These are phyloP conservation scores for Tholera decimalis DNA, from an alignment of 2,888 invertebrate genomes.

Conservation along the genomic window DNA sequence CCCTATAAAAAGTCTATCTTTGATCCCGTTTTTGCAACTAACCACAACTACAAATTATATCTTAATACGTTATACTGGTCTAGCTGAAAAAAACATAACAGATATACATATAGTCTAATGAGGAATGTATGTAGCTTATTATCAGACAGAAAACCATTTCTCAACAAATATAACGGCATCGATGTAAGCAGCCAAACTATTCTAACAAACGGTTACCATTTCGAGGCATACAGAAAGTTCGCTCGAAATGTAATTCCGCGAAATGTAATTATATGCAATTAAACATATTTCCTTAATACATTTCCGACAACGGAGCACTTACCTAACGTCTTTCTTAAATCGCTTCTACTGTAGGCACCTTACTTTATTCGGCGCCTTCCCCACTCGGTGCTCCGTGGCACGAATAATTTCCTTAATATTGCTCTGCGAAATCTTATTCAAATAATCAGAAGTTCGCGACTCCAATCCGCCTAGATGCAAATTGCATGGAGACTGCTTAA, in stretches of 20 bases:
- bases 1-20: no score
- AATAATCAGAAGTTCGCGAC: slow-evolving; percentile 86
- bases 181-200: slow-evolving; percentile 13
- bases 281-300: slow-evolving; percentile 52
- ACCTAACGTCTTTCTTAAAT: slow-evolving; percentile 57
- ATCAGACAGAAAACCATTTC: slow-evolving; percentile 22
- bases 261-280: slow-evolving; percentile 44
- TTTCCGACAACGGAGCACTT: slow-evolving; percentile 43
- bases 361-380: slow-evolving; percentile 63
- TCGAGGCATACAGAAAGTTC: slow-evolving; percentile 6
- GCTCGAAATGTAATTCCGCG: slow-evolving; percentile 20
- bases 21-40: no score
- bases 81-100: no score
- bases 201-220: slow-evolving; percentile 5
- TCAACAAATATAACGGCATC: background rate
- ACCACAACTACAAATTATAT: no score
- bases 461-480: slow-evolving; percentile 84
- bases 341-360: slow-evolving; percentile 48
- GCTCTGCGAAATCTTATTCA: slow-evolving; percentile 84
- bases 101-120: no score
- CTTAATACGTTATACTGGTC: no score
- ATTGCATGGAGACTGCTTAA: slow-evolving; percentile 85
- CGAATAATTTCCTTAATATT: slow-evolving; percentile 84
- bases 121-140: slow-evolving; percentile 29
- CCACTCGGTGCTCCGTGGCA: slow-evolving; percentile 71